phyloP scores from a whole-genome alignment of 1,140 invertebrate species.

The Lamellibrachia luymesi region DNA sequence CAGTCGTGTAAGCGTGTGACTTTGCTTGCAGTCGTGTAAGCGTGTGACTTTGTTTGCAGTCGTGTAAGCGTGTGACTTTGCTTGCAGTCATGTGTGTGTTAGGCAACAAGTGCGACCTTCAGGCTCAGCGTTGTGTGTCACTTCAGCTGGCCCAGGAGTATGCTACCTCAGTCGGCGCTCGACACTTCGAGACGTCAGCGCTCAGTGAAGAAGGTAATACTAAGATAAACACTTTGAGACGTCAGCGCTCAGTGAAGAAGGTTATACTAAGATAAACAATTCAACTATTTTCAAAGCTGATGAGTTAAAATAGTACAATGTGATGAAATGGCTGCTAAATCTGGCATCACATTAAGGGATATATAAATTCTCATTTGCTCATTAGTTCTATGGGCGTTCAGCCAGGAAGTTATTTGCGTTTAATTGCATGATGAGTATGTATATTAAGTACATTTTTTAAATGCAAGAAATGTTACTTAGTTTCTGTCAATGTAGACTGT shows the following conservation, averaged over 20 bases:
- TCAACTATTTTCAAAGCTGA: constrained; percentile 33
- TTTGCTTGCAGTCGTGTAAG: neutral
- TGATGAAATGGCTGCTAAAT: too few relatives aligned
- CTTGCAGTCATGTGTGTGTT: neutral
- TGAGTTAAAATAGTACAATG: too few relatives aligned
- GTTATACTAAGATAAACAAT: constrained; percentile 70
- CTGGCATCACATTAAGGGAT: too few relatives aligned
- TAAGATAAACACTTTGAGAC: constrained; percentile 75
- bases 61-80: neutral
- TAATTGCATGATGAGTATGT: too few relatives aligned
- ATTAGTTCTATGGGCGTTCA: too few relatives aligned
- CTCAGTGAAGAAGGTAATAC: constrained; percentile 68
- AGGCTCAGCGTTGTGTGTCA: constrained; percentile 41
- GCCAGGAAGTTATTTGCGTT: too few relatives aligned
- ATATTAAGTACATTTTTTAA: too few relatives aligned
- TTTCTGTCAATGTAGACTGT: too few relatives aligned
- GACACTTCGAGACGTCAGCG: constrained; percentile 81
- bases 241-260: constrained; percentile 73
- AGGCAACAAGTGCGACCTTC: constrained; percentile 6
- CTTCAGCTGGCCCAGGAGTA: constrained; percentile 72
- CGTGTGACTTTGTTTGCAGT: neutral
- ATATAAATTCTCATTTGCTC: too few relatives aligned
- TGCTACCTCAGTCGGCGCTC: constrained; percentile 77
- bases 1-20: too few relatives aligned
- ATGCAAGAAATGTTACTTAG: too few relatives aligned